Evolutionary conservation across 2,888 invertebrate species (phyloP), one percentile per base, ranked within the genome.

Genomic region (Leucophenga montana): DNA sequence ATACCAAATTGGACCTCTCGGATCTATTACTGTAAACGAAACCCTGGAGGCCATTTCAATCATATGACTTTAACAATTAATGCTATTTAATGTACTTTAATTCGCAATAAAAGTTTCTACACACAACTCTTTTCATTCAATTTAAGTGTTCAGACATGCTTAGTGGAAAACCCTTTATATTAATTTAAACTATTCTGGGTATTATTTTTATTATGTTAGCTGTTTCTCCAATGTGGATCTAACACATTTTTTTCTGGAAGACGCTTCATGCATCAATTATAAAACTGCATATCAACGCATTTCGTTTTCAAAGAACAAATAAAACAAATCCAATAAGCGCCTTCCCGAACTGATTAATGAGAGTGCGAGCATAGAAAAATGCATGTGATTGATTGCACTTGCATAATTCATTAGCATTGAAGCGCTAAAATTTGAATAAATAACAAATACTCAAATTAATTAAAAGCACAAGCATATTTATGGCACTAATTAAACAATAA

Each of bases 401-500:
- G 53, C 53, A 53, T 53, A 53, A 53, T 20, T 16, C 53, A 53
- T 53, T 53, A 53, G 16, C 53, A 18, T 4, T 39, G 39, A 39
- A 8, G 39, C 39, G 39, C 8, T 39, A 11, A 39, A 1, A 39
- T 39, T 39, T 39, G 39, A 78, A 78, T 75, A 80, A 79, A 81
- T 71, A 83, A 71, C 13, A 57, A 67, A 70, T 62, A 70, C 53
- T 50, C 61, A 59, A 46, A 77, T 83, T 80, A 80, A 82, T 82
- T 82, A 84, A 78, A 78, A 75, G 1, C 33, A 82, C 82, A 80
- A 50, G 50, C 50, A 5, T 18, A 14, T 50, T 50, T 50, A 22
- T 20, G 1, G 61, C 39, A n/a, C 61, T n/a, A 31, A 33, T 39
- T 39, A 33, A 27, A 61, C 16, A 33, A 18, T 1, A 39, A 18